Conservation (phyloP, 2,113 vertebrate species). For the Naja naja region DNA sequence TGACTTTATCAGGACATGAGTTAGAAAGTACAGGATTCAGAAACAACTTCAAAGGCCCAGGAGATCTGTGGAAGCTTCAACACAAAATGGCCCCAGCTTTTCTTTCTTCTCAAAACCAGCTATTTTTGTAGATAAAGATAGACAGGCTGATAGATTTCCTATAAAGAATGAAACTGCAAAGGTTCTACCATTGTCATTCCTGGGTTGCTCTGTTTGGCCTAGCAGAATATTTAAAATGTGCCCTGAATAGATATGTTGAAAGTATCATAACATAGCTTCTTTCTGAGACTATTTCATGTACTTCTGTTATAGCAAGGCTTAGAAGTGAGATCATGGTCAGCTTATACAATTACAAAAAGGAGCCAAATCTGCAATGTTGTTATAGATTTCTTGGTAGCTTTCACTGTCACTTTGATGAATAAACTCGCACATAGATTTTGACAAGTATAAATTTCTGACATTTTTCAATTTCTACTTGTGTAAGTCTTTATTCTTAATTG, state of each 20-base stretch:
- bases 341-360: not conserved
- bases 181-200: not conserved
- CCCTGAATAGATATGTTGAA: not conserved
- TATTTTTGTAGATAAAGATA: not conserved
- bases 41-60: not conserved
- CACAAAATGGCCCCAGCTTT: not conserved
- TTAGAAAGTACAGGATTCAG: not conserved
- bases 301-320: not conserved
- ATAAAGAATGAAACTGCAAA: not conserved
- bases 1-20: not conserved
- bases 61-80: not conserved
- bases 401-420: not conserved
- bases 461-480: not conserved
- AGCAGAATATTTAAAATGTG: not conserved
- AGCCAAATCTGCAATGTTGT: not conserved
- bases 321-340: not conserved
- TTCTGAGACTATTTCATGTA: not conserved
- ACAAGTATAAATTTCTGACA: not conserved
- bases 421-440: not conserved
- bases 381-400: not conserved
- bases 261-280: not conserved
- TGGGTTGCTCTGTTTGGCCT: not conserved
- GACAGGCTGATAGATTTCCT: not conserved
- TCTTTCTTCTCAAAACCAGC: not conserved
- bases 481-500: not conserved